Base-by-base conservation (phyloP, 2,113 vertebrate species). In the Pseudonaja textilis region DNA sequence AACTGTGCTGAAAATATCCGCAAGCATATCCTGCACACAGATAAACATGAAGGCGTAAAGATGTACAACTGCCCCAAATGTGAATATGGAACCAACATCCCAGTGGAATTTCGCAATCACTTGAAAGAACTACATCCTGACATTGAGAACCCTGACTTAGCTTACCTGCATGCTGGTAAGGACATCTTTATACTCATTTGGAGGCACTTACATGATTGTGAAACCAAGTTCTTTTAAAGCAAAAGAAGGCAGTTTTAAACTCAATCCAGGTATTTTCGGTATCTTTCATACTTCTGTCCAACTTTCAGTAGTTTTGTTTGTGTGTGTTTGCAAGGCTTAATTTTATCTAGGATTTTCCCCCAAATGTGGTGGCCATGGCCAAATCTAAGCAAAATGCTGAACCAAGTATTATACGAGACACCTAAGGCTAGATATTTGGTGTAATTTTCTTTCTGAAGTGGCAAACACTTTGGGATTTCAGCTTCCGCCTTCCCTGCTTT, bases 31-130 rank as follows among this genome's bases (percentile, higher is more conserved):
- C 97, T 99, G 12, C 99, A 99, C 93, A 99, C 99, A 0, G 99
- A 99, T 92, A 99, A 99, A 87, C 99, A 99, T 2, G 99, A 99
- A 96, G 99, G 99, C 0, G 99, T 99, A 39, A 99, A 98, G 97
- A 99, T 99, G 99, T 99, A 99, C 96, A 99, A 99, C 97, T 99
- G 99, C 93, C 99, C 99, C 85, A 99, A 99, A 92, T 99, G 99
- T 94, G 97, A 97, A 94, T 98, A 98, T 8, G 99, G 98, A 93
- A 99, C 98, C 57, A 99, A 99, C 85, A 97, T 98, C 56, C 99
- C 99, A 0, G 98, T 98, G 96, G 99, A 99, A 54, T 99, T 99
- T 96, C 98, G 99, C 11, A 99, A 99, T 97, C 99, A 99, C 96
- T 94, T 99, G 96, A 99, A 99, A 94, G 99, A 99, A 8, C 97